Conservation (phyloP, 2,797 vertebrate genomes). For the Triplophysa bombifrons region DNA sequence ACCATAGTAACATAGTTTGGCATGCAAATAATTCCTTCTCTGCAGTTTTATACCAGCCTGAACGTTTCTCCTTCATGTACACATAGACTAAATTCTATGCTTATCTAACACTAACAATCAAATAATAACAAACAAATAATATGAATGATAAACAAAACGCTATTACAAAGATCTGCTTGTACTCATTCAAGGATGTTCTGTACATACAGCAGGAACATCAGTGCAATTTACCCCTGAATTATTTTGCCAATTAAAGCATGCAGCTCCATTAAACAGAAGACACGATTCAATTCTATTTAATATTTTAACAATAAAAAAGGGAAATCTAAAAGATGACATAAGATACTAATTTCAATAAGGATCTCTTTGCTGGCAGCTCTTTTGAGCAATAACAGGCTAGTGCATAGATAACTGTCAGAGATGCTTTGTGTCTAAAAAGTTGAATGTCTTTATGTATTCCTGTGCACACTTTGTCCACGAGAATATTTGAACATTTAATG, state of each 20-base stretch:
- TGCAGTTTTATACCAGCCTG: constrained; percentile 17
- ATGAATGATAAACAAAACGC: not conserved
- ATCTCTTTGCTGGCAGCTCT: constrained; percentile 14
- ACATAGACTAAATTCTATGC: constrained; percentile 18
- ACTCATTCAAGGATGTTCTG: constrained; percentile 16
- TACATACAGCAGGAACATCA: constrained; percentile 55
- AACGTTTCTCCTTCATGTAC: not conserved
- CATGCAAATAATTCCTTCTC: constrained; percentile 31
- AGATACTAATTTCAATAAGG: not conserved
- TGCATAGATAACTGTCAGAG: constrained; percentile 36
- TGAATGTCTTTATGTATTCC: not conserved
- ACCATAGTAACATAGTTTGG: constrained; percentile 26
- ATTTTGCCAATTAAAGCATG: constrained; percentile 75
- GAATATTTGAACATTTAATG: constrained; percentile 1
- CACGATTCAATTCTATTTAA: not conserved
- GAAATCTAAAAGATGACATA: not conserved
- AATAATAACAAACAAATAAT: not conserved
- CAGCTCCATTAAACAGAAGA: constrained; percentile 62
- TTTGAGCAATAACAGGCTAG: constrained; percentile 5
- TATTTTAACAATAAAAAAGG: not conserved
- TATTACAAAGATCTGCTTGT: constrained; percentile 10
- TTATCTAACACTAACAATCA: constrained; percentile 6
- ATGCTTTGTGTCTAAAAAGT: not conserved
- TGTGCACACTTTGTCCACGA: not conserved
- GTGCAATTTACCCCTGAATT: constrained; percentile 78